Conservation (phyloP, 2,113 vertebrate genomes). For the Philantomba maxwellii region DNA sequence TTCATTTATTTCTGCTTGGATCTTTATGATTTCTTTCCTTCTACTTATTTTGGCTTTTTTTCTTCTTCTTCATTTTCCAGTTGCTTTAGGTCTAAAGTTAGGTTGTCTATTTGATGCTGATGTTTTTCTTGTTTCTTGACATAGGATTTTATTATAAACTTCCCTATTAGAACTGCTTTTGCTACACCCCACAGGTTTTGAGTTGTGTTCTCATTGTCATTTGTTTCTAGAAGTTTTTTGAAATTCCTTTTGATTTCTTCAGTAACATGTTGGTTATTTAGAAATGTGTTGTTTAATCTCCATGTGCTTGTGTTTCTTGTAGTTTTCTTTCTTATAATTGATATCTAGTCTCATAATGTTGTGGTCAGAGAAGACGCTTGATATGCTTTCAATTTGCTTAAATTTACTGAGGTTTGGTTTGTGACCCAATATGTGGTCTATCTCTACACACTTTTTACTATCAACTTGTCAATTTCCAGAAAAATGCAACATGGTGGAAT, state of each 20-base stretch:
- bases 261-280: background rate
- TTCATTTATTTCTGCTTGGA: background rate
- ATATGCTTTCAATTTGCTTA: background rate
- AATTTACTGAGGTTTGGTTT: background rate
- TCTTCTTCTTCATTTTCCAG: background rate
- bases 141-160: background rate
- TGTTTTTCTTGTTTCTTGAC: background rate
- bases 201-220: background rate
- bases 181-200: background rate
- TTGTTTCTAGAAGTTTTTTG: background rate
- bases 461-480: background rate
- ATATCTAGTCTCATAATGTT: background rate
- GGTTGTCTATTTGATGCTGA: background rate
- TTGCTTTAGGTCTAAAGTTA: background rate
- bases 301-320: background rate
- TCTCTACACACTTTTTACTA: background rate
- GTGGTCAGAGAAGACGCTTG: background rate
- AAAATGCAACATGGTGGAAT: background rate
- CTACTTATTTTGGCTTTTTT: background rate
- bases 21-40: background rate
- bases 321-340: background rate
- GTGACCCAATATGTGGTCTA: background rate
- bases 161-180: background rate
- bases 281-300: background rate
- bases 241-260: background rate